A percentile compares a stretch with the other conserved stretches of the same genome.
Conservation (phyloP, 2,888 invertebrate species). For the Drosophila barbarae region DNA sequence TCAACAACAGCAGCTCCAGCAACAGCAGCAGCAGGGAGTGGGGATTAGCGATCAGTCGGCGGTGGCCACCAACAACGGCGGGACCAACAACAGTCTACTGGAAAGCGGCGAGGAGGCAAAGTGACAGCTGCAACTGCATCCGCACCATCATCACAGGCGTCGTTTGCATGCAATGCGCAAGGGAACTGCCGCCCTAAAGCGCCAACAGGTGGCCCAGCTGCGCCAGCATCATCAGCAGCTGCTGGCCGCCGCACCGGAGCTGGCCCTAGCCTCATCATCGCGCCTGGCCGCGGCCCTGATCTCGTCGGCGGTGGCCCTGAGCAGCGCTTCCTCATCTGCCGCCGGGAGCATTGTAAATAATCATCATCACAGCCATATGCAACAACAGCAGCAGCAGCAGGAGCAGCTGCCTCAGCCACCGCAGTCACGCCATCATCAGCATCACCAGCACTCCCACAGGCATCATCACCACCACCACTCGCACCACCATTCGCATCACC, state of each 20-base stretch:
- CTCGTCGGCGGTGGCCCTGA: slow-evolving; percentile 65
- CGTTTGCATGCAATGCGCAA: slow-evolving; percentile 74
- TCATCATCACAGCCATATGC: slow-evolving; percentile 73
- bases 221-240: slow-evolving; percentile 61
- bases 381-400: slow-evolving; percentile 41
- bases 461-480: slow-evolving; percentile 56
- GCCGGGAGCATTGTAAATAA: slow-evolving; percentile 73
- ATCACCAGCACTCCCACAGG: slow-evolving; percentile 62
- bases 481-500: slow-evolving; percentile 62
- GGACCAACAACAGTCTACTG: slow-evolving; percentile 62
- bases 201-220: slow-evolving; percentile 64
- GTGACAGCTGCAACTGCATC: slow-evolving; percentile 78
- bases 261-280: slow-evolving; percentile 60
- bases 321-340: slow-evolving; percentile 55
- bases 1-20: slow-evolving; percentile 70
- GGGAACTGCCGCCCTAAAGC: slow-evolving; percentile 63
- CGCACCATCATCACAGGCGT: slow-evolving; percentile 76
- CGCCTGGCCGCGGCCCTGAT: slow-evolving; percentile 67
- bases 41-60: slow-evolving; percentile 38
- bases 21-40: slow-evolving; percentile 38
- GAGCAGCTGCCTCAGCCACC: slow-evolving; percentile 36
- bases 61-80: slow-evolving; percentile 53
- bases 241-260: slow-evolving; percentile 55
- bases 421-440: slow-evolving; percentile 54
- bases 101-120: slow-evolving; percentile 77